Conservation (phyloP, 2,113 vertebrate genomes). For the Hydrolagus affinis region DNA sequence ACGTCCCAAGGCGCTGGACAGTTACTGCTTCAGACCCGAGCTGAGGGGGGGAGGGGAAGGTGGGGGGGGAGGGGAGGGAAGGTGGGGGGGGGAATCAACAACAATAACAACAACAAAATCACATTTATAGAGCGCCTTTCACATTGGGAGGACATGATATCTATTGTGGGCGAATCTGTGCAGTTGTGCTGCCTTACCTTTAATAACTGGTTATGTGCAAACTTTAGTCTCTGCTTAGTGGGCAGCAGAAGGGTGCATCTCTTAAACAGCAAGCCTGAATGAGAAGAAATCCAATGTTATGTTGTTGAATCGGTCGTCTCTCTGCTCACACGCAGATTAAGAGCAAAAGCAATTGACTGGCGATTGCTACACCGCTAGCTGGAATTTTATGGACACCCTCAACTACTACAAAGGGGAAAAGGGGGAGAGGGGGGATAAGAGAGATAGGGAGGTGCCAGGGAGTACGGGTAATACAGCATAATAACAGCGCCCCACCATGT, state of each 20-base stretch:
- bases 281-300: slow-evolving; percentile 38
- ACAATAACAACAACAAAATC: too few relatives aligned
- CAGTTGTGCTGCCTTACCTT: slow-evolving; percentile 55
- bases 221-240: slow-evolving; percentile 77
- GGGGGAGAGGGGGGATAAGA: too few relatives aligned
- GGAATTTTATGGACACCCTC: slow-evolving; percentile 34
- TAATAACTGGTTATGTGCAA: slow-evolving; percentile 59
- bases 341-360: slow-evolving; percentile 36
- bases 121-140: not conserved
- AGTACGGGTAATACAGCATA: too few relatives aligned
- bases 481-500: too few relatives aligned
- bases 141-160: too few relatives aligned
- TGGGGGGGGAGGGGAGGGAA: too few relatives aligned
- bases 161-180: not conserved
- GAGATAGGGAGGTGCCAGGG: too few relatives aligned
- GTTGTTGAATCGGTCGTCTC: slow-evolving; percentile 17
- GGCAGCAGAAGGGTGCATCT: slow-evolving; percentile 76
- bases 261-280: slow-evolving; percentile 74
- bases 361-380: slow-evolving; percentile 38
- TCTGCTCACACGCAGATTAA: slow-evolving; percentile 12
- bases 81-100: too few relatives aligned
- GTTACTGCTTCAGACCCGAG: too few relatives aligned
- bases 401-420: slow-evolving; percentile 36
- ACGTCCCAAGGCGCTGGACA: too few relatives aligned
- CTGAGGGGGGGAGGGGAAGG: too few relatives aligned